Conservation (phyloP, 2,797 vertebrate species). For the Zenarchopterus dispar region DNA sequence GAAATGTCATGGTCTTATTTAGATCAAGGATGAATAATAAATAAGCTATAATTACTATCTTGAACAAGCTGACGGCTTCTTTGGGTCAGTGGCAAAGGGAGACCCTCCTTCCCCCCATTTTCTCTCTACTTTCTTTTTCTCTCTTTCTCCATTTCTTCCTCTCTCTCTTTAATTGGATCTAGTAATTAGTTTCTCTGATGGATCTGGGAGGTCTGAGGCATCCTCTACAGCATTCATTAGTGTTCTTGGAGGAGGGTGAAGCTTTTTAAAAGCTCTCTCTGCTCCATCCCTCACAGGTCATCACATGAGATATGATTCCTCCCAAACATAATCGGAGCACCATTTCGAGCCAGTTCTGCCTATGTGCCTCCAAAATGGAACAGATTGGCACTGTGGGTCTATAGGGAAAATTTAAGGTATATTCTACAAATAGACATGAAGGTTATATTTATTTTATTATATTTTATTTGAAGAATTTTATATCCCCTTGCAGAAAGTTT, state of each 20-base stretch:
- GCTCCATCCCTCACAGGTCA: constrained; percentile 72
- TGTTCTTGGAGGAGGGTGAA: constrained; percentile 66
- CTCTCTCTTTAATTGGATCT: constrained; percentile 98
- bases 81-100: constrained; percentile 91
- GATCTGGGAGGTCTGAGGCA: constrained; percentile 91
- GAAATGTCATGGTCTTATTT: constrained; percentile 99
- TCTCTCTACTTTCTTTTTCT: constrained; percentile 35
- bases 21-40: constrained; percentile 99
- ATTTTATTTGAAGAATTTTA: not conserved
- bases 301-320: constrained; percentile 62
- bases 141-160: constrained; percentile 55
- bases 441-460: not conserved
- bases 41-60: constrained; percentile 98
- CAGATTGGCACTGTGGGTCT: constrained; percentile 3
- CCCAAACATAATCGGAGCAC: constrained; percentile 51
- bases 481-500: not conserved
- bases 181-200: constrained; percentile 99
- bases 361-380: constrained; percentile 20
- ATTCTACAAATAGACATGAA: not conserved
- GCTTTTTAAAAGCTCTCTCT: constrained; percentile 69
- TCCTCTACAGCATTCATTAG: constrained; percentile 84
- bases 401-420: not conserved
- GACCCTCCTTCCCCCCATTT: constrained; percentile 37
- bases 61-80: constrained; percentile 90
- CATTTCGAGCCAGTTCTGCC: constrained; percentile 25